phyloP scores from a whole-genome alignment of 2,113 vertebrate species.

The Ammodytes marinus region DNA sequence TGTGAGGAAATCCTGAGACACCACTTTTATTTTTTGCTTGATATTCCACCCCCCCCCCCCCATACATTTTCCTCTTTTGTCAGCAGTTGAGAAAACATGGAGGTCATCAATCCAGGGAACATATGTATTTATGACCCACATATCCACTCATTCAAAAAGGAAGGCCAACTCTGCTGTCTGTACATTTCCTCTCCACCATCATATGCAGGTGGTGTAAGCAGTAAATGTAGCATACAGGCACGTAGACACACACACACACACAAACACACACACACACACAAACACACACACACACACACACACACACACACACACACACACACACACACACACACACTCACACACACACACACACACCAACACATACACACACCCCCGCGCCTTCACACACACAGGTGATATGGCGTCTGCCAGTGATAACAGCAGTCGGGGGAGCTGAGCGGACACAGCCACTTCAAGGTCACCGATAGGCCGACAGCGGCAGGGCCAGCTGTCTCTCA shows the following conservation, averaged over 20 bases:
- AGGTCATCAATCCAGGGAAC: slow-evolving; percentile 22
- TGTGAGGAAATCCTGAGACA: not conserved
- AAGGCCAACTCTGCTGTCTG: not conserved
- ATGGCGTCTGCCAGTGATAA: slow-evolving; percentile 59
- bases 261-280: too few species aligned
- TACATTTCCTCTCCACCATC: slow-evolving; percentile 8
- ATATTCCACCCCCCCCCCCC: too few species aligned
- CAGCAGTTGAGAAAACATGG: slow-evolving; percentile 13
- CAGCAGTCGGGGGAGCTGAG: slow-evolving; percentile 47
- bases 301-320: slow-evolving; percentile 6
- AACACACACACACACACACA: not conserved
- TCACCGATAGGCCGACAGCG: slow-evolving; percentile 39
- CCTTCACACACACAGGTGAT: slow-evolving; percentile 52
- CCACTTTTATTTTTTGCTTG: not conserved
- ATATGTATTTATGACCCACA: slow-evolving; percentile 7
- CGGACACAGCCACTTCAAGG: slow-evolving; percentile 58
- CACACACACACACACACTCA: not conserved
- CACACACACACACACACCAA: not conserved
- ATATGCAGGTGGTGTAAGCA: slow-evolving; percentile 45
- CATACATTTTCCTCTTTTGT: not conserved
- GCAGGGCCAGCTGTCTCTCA: slow-evolving; percentile 45
- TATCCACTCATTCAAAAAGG: slow-evolving; percentile 10
- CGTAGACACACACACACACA: slow-evolving; percentile 1
- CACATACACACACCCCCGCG: slow-evolving; percentile 6
- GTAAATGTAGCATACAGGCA: slow-evolving; percentile 9